Conservation (phyloP, 2,888 invertebrate species). For the Sclerodermus sp. region DNA sequence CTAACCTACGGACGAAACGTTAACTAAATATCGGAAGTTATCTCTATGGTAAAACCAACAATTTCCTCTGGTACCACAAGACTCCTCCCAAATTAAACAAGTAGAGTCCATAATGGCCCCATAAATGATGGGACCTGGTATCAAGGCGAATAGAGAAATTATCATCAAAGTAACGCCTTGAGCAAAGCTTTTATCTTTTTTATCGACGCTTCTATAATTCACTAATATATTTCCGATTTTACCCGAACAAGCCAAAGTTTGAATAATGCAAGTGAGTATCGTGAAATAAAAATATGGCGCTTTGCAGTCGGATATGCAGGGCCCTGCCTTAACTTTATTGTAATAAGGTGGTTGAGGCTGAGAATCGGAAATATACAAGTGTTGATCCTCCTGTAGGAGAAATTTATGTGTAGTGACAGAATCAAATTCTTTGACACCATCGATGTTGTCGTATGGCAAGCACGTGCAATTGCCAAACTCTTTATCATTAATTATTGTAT, state of each 20-base stretch:
- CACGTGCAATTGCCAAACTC: conserved; percentile 49
- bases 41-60: conserved; percentile 70
- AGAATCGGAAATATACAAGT: conserved; percentile 6
- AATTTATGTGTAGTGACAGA: neutral
- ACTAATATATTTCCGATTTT: conserved; percentile 69
- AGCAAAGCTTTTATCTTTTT: conserved; percentile 67
- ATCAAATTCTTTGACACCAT: neutral
- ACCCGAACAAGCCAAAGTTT: conserved; percentile 67
- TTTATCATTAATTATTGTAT: conserved; percentile 42
- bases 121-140: conserved; percentile 71
- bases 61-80: conserved; percentile 66
- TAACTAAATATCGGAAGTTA: conserved; percentile 63
- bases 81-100: conserved; percentile 69
- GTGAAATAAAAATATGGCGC: conserved; percentile 58
- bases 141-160: conserved; percentile 66
- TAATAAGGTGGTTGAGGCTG: neutral
- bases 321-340: conserved; percentile 46
- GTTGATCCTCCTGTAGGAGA: conserved; percentile 4
- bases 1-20: conserved; percentile 62
- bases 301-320: conserved; percentile 49
- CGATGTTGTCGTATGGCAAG: conserved; percentile 15
- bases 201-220: conserved; percentile 66
- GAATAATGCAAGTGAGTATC: conserved; percentile 60
- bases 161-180: conserved; percentile 67
- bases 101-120: conserved; percentile 70